Evolutionary conservation across 1,140 invertebrate species (phyloP).

Genomic region (Drosophila pruinosa): DNA sequence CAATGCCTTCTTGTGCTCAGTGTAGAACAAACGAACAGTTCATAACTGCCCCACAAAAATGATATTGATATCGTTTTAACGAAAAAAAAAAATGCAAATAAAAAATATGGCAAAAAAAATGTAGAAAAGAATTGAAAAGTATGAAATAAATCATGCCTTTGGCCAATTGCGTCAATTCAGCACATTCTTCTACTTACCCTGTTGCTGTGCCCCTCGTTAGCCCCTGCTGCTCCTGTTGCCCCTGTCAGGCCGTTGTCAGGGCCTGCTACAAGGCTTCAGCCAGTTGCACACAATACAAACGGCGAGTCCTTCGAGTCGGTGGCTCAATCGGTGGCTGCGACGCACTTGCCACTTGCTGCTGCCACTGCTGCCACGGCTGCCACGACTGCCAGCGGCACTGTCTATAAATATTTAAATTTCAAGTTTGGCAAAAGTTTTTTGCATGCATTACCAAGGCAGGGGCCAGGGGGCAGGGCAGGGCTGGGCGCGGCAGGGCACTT

Average conservation of each 20-base stretch:
- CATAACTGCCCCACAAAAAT: slow-evolving; percentile 32
- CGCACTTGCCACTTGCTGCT: slow-evolving; percentile 6
- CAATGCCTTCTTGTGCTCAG: background rate
- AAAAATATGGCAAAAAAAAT: background rate
- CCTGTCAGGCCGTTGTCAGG: background rate
- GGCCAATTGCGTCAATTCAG: slow-evolving; percentile 81
- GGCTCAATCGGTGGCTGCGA: slow-evolving; percentile 12
- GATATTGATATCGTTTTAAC: slow-evolving; percentile 27
- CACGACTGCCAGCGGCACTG: slow-evolving; percentile 55
- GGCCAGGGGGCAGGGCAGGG: slow-evolving; percentile 17
- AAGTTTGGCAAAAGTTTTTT: slow-evolving; percentile 81
- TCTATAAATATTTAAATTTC: slow-evolving; percentile 82
- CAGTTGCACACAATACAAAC: slow-evolving; percentile 36
- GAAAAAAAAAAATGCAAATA: slow-evolving; percentile 1
- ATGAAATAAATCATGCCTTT: slow-evolving; percentile 74
- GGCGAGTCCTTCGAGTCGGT: background rate
- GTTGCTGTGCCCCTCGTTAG: background rate
- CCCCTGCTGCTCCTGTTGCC: background rate
- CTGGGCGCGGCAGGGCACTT: slow-evolving; percentile 8
- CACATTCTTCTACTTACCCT: slow-evolving; percentile 49
- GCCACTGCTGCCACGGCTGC: background rate
- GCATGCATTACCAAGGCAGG: slow-evolving; percentile 67
- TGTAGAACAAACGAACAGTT: slow-evolving; percentile 15
- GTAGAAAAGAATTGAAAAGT: slow-evolving; percentile 31
- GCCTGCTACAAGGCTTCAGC: background rate